Percentiles rank a stretch among this genome's conserved stretches.
phyloP scores from a whole-genome alignment of 2,888 invertebrate species.

The Malachius bipustulatus region DNA sequence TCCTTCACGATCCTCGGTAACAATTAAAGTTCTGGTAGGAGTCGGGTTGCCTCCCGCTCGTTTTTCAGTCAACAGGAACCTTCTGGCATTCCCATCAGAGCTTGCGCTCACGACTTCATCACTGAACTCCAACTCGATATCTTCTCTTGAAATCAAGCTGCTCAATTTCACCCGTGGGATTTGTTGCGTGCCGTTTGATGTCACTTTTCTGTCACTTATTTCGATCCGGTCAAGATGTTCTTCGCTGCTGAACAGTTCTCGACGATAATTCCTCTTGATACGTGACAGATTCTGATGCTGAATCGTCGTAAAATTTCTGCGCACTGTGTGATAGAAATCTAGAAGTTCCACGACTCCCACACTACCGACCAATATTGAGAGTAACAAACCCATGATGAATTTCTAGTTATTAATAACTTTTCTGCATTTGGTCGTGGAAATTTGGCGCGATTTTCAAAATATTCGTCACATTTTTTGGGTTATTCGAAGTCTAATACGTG shows the following conservation, averaged over 20 bases:
- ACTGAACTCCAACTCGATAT: slow-evolving; percentile 22
- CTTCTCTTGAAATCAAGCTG: slow-evolving; percentile 18
- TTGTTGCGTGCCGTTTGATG: neutral
- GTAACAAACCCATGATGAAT: slow-evolving; percentile 57
- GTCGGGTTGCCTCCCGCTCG: slow-evolving; percentile 11
- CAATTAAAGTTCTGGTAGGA: slow-evolving; percentile 21
- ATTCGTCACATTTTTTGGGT: slow-evolving; percentile 5
- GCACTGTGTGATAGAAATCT: slow-evolving; percentile 44
- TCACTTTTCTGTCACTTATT: slow-evolving; percentile 1
- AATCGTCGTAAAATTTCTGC: slow-evolving; percentile 12
- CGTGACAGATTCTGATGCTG: slow-evolving; percentile 11
- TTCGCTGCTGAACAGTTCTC: slow-evolving; percentile 4
- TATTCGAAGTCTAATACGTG: neutral
- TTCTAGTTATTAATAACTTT: slow-evolving; percentile 13
- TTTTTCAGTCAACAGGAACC: slow-evolving; percentile 23
- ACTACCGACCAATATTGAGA: slow-evolving; percentile 63
- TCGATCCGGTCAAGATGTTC: slow-evolving; percentile 1
- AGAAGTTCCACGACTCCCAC: slow-evolving; percentile 61
- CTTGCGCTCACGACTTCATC: slow-evolving; percentile 12
- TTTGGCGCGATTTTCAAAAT: too few relatives aligned
- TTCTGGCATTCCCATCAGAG: slow-evolving; percentile 20
- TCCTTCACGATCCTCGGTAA: slow-evolving; percentile 17
- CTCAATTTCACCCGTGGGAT: slow-evolving; percentile 20
- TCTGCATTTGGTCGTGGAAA: slow-evolving; percentile 2
- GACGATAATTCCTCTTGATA: slow-evolving; percentile 6